These are phyloP conservation scores for Nephrocerus scutellatus DNA, from an alignment of 2,888 invertebrate genomes.

Conservation along the genomic window DNA sequence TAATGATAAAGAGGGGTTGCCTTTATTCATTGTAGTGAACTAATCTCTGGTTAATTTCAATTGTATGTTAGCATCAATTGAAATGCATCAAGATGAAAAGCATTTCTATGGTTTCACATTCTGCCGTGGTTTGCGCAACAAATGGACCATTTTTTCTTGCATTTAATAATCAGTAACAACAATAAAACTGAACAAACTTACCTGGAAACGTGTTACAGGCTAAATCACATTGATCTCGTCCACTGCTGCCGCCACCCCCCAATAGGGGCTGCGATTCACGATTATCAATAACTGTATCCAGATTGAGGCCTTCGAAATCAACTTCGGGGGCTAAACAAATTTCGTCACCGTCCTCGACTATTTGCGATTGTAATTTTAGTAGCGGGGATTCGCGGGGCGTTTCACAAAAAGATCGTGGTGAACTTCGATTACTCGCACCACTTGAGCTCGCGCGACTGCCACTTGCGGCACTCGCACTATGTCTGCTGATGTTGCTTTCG, in stretches of 20 bases:
- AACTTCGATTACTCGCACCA: conserved; percentile 25
- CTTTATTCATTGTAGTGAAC: too few relatives aligned
- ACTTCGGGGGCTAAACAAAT: conserved; percentile 76
- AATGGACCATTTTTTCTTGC: too few relatives aligned
- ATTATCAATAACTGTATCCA: conserved; percentile 77
- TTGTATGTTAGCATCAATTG: too few relatives aligned
- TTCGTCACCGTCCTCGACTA: conserved; percentile 50
- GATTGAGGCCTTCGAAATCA: conserved; percentile 67
- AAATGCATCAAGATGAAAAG: too few relatives aligned
- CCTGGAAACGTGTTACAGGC: conserved; percentile 84
- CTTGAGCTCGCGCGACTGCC: conserved; percentile 24
- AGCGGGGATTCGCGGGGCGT: too few relatives aligned
- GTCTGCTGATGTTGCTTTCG: conserved; percentile 10
- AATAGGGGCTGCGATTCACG: conserved; percentile 92
- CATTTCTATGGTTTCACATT: too few relatives aligned
- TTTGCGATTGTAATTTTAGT: conserved; percentile 17
- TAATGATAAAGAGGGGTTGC: too few relatives aligned
- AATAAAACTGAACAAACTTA: conserved; percentile 42
- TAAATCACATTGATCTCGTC: conserved; percentile 60
- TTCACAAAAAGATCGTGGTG: conserved; percentile 24
- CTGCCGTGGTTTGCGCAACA: too few relatives aligned
- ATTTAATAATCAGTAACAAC: too few relatives aligned
- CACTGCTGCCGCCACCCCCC: conserved; percentile 67
- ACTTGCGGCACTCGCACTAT: conserved; percentile 35
- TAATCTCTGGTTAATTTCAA: too few relatives aligned